Base-by-base conservation (phyloP, 2,797 vertebrate species). In the Cuculus canorus region DNA sequence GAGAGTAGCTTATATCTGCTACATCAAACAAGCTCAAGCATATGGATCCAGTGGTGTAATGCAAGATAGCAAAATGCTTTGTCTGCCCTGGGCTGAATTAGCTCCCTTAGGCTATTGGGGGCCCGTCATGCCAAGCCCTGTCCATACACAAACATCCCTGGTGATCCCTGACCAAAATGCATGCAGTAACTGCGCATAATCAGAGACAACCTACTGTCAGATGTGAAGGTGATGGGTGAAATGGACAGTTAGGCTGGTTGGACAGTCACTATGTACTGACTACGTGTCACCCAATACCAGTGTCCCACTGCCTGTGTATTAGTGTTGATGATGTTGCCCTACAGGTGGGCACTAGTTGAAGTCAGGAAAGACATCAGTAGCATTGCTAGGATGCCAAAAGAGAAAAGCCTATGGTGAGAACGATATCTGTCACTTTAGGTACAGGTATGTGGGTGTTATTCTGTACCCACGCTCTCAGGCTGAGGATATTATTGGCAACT, bases 41-140 rank as follows among this genome's bases (percentile, higher is more conserved):
- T 33, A 16, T 5, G 52, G 41, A 75, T 75, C 52, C 37, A 47
- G 43, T 37, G 59, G 28, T 48, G 57, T 65, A n/a, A 30, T 37
- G 47, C 47, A 39, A 66, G 54, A 33, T 2, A 37, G 23, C 25
- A 53, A 86, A 50, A n/a, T 30, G 66, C 30, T 48, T 63, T 59
- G 19, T 54, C 52, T 72, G 30, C 35, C 85, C 21, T 3, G 4
- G 27, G 18, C 21, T 71, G n/a, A 7, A n/a, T 66, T 28, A 22
- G 18, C 25, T 82, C 27, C 43, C 52, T 72, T 0, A 5, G 82
- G 68, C 6, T 65, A 4, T 10, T 73, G n/a, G 54, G 27, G 33
- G 17, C 15, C n/a, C 25, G 4, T 28, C 0, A 0, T 53, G 43
- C 79, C 39, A 64, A 53, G 17, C 41, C 10, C 16, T 56, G 17